Evolutionary conservation across 1,140 invertebrate genomes (phyloP), one percentile per base, ranked within the genome.

Genomic region (Helicoverpa zea): DNA sequence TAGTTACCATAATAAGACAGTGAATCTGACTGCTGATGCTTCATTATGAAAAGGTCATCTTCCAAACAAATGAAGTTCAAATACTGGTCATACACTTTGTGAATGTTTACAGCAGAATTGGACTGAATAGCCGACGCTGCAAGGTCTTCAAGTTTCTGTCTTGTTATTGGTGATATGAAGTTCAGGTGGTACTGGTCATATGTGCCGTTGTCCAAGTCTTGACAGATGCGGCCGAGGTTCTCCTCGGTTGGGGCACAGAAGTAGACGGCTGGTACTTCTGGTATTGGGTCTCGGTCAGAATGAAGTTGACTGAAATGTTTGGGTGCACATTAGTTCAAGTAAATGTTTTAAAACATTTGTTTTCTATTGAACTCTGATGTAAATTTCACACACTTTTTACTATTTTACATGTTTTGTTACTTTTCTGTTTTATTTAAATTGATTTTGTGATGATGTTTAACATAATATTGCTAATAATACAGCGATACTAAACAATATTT

Each of bases 181-280:
- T 99, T 99, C 9, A 99, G 95, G 93, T 99, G 98, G 95, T 99
- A 99, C 52, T 97, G 96, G 88, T 99, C 99, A 94, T 99, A 99
- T 18, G 99, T 95, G 43, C 98, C 97, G 94, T 98, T 98, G 83
- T 98, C 97, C 79, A 99, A 96, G 94, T 99, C 98, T 95, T 99
- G 98, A 75, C 97, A 97, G 83, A 99, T 99, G 86, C 99, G 96
- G 58, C 97, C 97, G 35, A 99, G 96, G 95, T 99, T 99, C 93
- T 99, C 99, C 90, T 99, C 98, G 47, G 97, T 98, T n/a, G 99
- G 99, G 84, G 98, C 96, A 94, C 99, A 99, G 94, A 99, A 99
- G 95, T 99, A 99, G 64, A 99, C 97, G 11, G 98, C 99, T 83
- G 99, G 99, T 14, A 99, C 99, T 96, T 99, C 99, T 4, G 99